Evolutionary conservation across 2,888 invertebrate genomes (phyloP).

Genomic region (Tachystola acroxantha): DNA sequence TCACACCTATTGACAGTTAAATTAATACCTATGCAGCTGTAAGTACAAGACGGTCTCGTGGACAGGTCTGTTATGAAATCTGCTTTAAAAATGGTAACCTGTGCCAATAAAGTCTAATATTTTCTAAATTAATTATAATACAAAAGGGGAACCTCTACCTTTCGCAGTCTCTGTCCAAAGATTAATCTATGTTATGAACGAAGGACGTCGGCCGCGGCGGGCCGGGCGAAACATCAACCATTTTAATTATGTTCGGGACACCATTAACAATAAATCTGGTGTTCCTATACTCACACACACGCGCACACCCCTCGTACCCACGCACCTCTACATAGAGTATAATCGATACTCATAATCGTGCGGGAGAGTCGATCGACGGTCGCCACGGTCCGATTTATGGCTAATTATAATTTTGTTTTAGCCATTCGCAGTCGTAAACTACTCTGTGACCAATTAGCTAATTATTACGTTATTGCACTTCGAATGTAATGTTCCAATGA

Average conservation of each 20-base stretch:
- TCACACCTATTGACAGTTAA: too few species aligned
- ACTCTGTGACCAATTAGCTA: constrained; percentile 66
- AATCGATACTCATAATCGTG: constrained; percentile 31
- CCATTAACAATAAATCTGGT: constrained; percentile 77
- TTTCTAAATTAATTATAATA: too few species aligned
- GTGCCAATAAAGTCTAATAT: too few species aligned
- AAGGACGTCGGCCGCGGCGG: constrained; percentile 56
- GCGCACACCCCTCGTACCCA: constrained; percentile 7
- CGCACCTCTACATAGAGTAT: constrained; percentile 9
- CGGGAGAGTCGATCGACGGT: constrained; percentile 47
- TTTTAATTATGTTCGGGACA: constrained; percentile 77
- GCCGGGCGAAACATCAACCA: constrained; percentile 72
- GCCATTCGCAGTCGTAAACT: constrained; percentile 54
- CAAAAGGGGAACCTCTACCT: neutral
- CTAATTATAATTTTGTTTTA: constrained; percentile 63
- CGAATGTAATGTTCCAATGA: constrained; percentile 10
- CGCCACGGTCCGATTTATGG: constrained; percentile 60
- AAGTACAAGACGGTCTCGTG: too few species aligned
- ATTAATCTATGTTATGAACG: constrained; percentile 33
- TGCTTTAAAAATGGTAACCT: too few species aligned
- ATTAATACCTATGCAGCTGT: too few species aligned
- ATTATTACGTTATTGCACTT: constrained; percentile 40
- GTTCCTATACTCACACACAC: constrained; percentile 44
- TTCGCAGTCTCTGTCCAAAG: constrained; percentile 21
- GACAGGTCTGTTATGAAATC: too few species aligned